phyloP scores from a whole-genome alignment of 64 coral and sea anemone species.

The Hydrozoanthus tunicans region DNA sequence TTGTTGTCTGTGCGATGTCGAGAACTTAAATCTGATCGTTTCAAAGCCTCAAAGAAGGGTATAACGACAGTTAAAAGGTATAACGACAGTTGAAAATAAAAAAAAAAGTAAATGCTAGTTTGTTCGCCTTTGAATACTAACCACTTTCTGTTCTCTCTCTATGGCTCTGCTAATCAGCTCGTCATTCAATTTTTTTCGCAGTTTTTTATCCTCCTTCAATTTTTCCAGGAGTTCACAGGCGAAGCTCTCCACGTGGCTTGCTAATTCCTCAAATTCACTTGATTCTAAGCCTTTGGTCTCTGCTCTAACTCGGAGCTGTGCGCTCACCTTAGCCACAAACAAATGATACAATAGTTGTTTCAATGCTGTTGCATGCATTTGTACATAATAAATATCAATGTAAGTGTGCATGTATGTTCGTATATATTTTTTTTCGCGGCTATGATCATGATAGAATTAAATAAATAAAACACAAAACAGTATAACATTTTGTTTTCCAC shows the following conservation, averaged over 20 bases:
- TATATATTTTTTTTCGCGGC: too few species aligned
- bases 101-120: background rate
- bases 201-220: background rate
- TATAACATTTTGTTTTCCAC: too few species aligned
- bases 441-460: too few species aligned
- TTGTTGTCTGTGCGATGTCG: too few species aligned
- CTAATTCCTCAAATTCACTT: constrained; percentile 2
- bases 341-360: background rate
- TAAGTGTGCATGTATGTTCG: too few species aligned
- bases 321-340: background rate
- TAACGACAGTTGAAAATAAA: constrained; percentile 39
- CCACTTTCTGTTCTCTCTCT: background rate
- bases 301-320: background rate
- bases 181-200: background rate
- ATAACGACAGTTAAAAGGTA: too few species aligned
- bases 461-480: too few species aligned
- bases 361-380: too few species aligned
- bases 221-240: constrained; percentile 10
- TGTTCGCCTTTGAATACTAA: background rate
- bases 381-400: too few species aligned
- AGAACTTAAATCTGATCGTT: too few species aligned
- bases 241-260: constrained; percentile 7
- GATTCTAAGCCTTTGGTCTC: background rate
- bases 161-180: background rate
- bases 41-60: too few species aligned